Conservation (phyloP, 2,113 vertebrate genomes). For the Triplophysa dalaica region DNA sequence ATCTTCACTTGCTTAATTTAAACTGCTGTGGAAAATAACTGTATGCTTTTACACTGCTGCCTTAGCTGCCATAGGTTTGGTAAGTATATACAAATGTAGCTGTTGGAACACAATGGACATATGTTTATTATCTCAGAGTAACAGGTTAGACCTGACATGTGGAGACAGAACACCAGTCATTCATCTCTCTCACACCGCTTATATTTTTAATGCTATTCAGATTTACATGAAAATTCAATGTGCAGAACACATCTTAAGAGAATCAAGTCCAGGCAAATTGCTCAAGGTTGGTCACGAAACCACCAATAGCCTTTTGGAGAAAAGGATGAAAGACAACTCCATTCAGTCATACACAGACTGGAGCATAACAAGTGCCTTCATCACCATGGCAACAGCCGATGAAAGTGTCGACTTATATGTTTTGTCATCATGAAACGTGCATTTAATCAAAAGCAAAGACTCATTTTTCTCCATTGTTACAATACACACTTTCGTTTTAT, state of each 20-base stretch:
- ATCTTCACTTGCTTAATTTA: background rate
- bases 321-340: background rate
- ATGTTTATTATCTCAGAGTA: background rate
- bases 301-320: background rate
- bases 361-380: background rate
- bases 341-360: background rate
- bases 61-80: too few species aligned
- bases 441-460: background rate
- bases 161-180: background rate
- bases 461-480: background rate
- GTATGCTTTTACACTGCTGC: too few species aligned
- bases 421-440: background rate
- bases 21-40: too few species aligned
- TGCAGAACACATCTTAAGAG: background rate
- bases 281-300: background rate
- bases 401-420: constrained; percentile 1
- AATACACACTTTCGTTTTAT: background rate
- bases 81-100: background rate
- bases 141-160: constrained; percentile 18
- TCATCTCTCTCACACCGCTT: background rate
- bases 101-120: background rate
- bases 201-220: background rate
- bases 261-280: background rate
- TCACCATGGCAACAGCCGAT: constrained; percentile 25
- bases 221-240: background rate